phyloP scores from a whole-genome alignment of 2,797 vertebrate species.

The Myoxocephalus aenaeus region DNA sequence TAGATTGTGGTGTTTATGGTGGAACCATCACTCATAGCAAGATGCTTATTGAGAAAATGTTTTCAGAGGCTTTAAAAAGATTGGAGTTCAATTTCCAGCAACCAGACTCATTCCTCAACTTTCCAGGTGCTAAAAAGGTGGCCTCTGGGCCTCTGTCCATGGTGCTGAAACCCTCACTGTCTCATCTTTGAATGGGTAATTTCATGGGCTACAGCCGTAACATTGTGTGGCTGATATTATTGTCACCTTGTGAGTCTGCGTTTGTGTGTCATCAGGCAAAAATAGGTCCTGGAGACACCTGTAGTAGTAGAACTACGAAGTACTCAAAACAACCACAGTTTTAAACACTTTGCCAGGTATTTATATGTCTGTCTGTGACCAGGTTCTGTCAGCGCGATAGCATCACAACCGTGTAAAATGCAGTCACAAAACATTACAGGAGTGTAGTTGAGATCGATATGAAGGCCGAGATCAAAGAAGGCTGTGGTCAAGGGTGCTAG shows the following conservation, averaged over 20 bases:
- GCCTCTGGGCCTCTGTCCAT: neutral
- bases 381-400: neutral
- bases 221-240: neutral
- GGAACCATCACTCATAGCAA: neutral
- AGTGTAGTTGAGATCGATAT: neutral
- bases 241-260: neutral
- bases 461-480: neutral
- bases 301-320: no score
- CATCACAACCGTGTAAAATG: neutral
- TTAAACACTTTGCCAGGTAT: no score
- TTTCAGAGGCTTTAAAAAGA: neutral
- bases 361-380: no score
- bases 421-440: neutral
- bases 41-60: neutral
- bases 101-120: neutral
- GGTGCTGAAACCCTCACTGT: neutral
- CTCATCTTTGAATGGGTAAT: neutral
- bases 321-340: no score
- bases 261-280: neutral
- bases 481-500: neutral
- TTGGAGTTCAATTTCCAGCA: neutral
- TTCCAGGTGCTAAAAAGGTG: neutral
- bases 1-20: neutral
- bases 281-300: neutral
- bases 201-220: neutral